Evolutionary conservation across 1,140 invertebrate species (phyloP), one percentile per base, ranked within the genome.

Genomic region (Maconellicoccus hirsutus): DNA sequence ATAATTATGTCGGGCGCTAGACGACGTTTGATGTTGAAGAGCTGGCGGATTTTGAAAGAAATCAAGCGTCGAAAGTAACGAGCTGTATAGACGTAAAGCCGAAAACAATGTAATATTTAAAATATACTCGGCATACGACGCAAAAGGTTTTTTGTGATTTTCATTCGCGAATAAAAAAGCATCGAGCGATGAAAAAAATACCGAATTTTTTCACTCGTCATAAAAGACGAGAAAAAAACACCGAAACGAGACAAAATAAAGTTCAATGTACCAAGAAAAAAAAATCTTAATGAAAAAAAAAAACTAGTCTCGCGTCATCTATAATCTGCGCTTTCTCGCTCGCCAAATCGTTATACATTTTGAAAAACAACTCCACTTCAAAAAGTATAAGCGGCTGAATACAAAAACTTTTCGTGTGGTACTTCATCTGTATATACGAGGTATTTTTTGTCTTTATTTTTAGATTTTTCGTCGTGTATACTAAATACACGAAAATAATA

Each of bases 331-430:
- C 52, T n/a, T 16, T 59, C 21, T 22, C 16, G 16, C 52, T 22
- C 16, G 21, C 52, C 52, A 59, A 59, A 59, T 59, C 52, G 16
- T n/a, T 19, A n/a, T n/a, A 59, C 52, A 59, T 59, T 59, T 59
- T 59, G 52, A 59, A 59, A 59, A 59, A 59, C 52, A 59, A 59
- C 52, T 59, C 52, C 52, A 59, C 52, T 59, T 59, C 52, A 59
- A 59, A 59, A 59, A 59, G 16, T 22, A 22, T 59, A 22, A 33
- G 21, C 21, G 52, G 21, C 52, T 4, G 21, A 59, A 59, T 59
- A 59, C 52, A 59, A 59, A 59, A 59, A 59, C 16, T 59, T 59
- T 59, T 59, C 21, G n/a, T 16, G 21, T 22, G 52, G 52, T 59
- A 59, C 52, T 59, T 59, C 52, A 59, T 59, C 6, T 33, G 4